Conservation (phyloP, 1,140 invertebrate species). For the Thaumatotibia leucotreta region DNA sequence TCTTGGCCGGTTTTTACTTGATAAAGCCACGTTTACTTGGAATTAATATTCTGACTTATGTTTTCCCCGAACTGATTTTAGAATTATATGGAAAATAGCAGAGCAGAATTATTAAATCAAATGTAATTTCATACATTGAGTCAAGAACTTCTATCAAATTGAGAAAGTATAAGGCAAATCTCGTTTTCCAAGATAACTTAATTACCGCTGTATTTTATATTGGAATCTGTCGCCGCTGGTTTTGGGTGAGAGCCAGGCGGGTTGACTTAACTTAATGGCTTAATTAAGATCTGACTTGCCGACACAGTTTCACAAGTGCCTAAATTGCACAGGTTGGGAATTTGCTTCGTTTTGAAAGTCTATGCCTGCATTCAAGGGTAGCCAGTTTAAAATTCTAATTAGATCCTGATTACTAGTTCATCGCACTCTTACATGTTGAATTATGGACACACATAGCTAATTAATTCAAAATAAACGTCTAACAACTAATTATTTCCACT, state of each 20-base stretch:
- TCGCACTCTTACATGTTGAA: too few species aligned
- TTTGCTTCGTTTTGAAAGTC: neutral
- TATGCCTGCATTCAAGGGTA: neutral
- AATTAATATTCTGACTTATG: too few species aligned
- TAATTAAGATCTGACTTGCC: slow-evolving; percentile 40
- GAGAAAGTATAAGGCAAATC: neutral
- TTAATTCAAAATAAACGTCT: too few species aligned
- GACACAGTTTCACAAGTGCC: slow-evolving; percentile 34
- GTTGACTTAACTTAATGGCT: slow-evolving; percentile 49
- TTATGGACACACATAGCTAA: too few species aligned
- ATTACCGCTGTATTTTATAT: slow-evolving; percentile 36
- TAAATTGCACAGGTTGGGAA: neutral
- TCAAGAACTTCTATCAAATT: neutral
- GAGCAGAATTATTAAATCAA: neutral
- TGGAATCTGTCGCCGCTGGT: slow-evolving; percentile 35
- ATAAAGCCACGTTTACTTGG: too few species aligned
- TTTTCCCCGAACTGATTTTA: too few species aligned
- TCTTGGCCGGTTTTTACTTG: too few species aligned
- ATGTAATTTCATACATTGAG: neutral
- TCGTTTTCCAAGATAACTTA: slow-evolving; percentile 18
- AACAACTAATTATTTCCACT: too few species aligned
- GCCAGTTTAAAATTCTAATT: neutral
- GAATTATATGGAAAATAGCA: too few species aligned
- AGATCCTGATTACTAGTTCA: neutral
- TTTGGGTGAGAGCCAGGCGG: slow-evolving; percentile 51